Conservation (phyloP, 2,113 vertebrate species). For the Castor canadensis region DNA sequence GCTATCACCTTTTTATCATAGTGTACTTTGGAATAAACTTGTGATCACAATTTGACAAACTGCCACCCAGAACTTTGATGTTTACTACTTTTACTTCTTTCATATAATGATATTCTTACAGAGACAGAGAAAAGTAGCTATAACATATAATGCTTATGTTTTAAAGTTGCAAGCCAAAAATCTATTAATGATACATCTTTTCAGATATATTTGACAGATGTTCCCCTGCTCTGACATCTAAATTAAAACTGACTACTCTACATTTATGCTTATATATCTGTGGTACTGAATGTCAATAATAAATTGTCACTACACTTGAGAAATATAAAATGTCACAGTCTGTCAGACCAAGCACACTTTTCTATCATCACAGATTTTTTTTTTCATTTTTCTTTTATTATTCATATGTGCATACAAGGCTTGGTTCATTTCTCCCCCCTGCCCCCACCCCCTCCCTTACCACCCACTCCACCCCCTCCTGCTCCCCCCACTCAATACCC, state of each 20-base stretch:
- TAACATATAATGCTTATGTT: background rate
- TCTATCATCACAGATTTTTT: background rate
- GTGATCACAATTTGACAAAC: constrained; percentile 19
- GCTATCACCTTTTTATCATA: background rate
- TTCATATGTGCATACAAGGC: no score
- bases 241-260: background rate
- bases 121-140: constrained; percentile 3
- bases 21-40: background rate
- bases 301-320: background rate
- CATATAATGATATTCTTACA: background rate
- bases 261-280: background rate
- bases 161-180: background rate
- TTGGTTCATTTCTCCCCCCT: no score
- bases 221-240: background rate
- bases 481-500: no score
- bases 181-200: background rate
- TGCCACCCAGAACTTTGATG: background rate
- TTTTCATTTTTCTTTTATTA: no score
- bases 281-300: background rate
- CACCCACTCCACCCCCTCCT: no score
- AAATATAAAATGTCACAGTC: background rate
- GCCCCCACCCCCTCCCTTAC: no score
- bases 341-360: constrained; percentile 42
- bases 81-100: background rate
- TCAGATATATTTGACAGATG: background rate